Evolutionary conservation across 2,888 invertebrate species (phyloP).

Genomic region (Tetranychus piercei): DNA sequence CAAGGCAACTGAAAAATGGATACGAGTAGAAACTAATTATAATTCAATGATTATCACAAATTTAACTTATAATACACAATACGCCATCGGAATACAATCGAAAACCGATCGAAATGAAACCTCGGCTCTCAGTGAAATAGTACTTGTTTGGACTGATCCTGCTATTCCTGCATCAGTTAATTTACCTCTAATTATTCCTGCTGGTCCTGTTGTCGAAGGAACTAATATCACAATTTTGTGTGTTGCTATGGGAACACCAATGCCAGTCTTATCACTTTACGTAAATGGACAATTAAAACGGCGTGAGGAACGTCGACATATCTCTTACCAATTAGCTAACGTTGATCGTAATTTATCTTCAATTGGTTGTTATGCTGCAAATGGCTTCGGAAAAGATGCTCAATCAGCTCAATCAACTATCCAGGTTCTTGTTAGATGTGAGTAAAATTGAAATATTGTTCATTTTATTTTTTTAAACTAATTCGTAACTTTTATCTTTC

Average conservation of each 20-base stretch:
- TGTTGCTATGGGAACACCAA: constrained; percentile 64
- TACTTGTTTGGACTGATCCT: constrained; percentile 70
- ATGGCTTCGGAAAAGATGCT: constrained; percentile 69
- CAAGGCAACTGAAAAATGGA: constrained; percentile 15
- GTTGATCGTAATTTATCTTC: constrained; percentile 54
- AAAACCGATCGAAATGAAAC: constrained; percentile 38
- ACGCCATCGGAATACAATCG: constrained; percentile 17
- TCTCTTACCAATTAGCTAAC: constrained; percentile 43
- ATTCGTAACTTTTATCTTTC: constrained; percentile 8
- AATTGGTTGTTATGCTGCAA: constrained; percentile 68
- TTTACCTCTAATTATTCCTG: constrained; percentile 59
- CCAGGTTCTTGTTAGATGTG: constrained; percentile 60
- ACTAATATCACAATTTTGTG: constrained; percentile 68
- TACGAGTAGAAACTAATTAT: constrained; percentile 43
- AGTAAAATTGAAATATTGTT: constrained; percentile 33
- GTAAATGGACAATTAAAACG: constrained; percentile 58
- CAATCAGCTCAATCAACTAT: constrained; percentile 45
- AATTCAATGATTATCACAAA: constrained; percentile 51
- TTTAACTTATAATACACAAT: constrained; percentile 55
- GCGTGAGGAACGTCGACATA: constrained; percentile 63
- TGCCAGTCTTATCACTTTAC: constrained; percentile 51
- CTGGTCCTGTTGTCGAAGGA: constrained; percentile 60
- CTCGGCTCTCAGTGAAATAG: constrained; percentile 57
- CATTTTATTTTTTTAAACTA: neutral
- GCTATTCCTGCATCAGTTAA: constrained; percentile 61